Conservation (phyloP, 2,113 vertebrate genomes). For the Tor tambroides region DNA sequence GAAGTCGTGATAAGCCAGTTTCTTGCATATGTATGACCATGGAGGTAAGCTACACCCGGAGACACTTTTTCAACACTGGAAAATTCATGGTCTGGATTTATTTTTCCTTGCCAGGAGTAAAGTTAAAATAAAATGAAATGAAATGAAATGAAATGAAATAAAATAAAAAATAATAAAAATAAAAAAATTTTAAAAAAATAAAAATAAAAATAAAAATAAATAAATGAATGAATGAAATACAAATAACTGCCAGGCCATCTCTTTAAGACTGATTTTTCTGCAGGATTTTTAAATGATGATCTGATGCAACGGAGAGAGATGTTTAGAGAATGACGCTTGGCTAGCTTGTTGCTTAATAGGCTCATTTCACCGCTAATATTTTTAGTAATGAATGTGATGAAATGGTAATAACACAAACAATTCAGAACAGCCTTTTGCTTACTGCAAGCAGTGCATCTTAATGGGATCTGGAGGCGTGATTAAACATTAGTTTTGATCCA, state of each 20-base stretch:
- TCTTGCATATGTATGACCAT: neutral
- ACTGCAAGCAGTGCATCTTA: neutral
- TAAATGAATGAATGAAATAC: no score
- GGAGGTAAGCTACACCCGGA: neutral
- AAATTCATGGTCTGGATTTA: neutral
- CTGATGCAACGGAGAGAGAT: neutral
- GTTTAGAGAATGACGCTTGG: neutral
- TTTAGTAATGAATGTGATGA: conserved; percentile 2
- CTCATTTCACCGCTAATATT: neutral
- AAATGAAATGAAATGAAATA: no score
- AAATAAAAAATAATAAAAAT: no score
- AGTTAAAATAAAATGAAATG: no score
- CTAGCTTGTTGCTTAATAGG: conserved; percentile 25
- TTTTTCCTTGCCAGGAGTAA: neutral
- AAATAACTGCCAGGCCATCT: neutral
- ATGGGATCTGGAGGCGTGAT: neutral
- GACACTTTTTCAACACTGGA: neutral
- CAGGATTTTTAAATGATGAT: neutral
- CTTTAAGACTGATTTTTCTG: neutral
- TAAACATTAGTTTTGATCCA: conserved; percentile 29
- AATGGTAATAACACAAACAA: neutral
- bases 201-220: no score
- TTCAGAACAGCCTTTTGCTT: conserved; percentile 3
- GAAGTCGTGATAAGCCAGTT: neutral
- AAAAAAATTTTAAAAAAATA: no score